These are phyloP conservation scores for Lipophrys pholis DNA, from an alignment of 2,113 vertebrate species.

Conservation along the genomic window DNA sequence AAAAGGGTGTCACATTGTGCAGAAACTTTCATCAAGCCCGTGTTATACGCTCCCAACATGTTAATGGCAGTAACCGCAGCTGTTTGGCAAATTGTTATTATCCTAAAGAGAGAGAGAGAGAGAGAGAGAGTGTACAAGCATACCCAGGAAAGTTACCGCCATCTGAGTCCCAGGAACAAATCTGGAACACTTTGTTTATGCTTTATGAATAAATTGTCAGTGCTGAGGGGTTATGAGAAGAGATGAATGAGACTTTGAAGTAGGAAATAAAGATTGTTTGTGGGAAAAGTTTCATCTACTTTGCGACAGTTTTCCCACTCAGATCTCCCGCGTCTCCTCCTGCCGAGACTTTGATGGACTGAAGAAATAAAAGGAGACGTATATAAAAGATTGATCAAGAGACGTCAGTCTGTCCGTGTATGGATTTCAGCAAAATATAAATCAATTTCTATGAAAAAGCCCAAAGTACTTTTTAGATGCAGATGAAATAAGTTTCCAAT, in stretches of 20 bases:
- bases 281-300: conserved; percentile 51
- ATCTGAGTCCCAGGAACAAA: conserved; percentile 24
- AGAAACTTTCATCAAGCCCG: conserved; percentile 47
- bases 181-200: conserved; percentile 40
- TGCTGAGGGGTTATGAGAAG: conserved; percentile 30
- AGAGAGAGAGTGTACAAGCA: too few species aligned
- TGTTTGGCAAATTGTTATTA: conserved; percentile 32
- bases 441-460: too few species aligned
- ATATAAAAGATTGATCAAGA: conserved; percentile 31
- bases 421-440: not conserved
- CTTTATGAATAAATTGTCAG: conserved; percentile 50
- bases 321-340: not conserved
- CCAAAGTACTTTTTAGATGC: too few species aligned
- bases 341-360: conserved; percentile 13
- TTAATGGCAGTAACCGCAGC: conserved; percentile 37
- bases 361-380: conserved; percentile 15
- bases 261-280: conserved; percentile 37
- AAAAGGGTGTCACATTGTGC: conserved; percentile 2
- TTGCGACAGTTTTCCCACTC: conserved; percentile 35
- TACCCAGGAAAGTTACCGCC: conserved; percentile 10
- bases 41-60: conserved; percentile 17
- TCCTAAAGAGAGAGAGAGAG: not conserved
- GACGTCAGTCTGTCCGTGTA: conserved; percentile 4
- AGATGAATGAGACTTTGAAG: conserved; percentile 58
- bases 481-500: too few species aligned